Conservation (phyloP, 2,888 invertebrate genomes). For the Cosmia trapezina region DNA sequence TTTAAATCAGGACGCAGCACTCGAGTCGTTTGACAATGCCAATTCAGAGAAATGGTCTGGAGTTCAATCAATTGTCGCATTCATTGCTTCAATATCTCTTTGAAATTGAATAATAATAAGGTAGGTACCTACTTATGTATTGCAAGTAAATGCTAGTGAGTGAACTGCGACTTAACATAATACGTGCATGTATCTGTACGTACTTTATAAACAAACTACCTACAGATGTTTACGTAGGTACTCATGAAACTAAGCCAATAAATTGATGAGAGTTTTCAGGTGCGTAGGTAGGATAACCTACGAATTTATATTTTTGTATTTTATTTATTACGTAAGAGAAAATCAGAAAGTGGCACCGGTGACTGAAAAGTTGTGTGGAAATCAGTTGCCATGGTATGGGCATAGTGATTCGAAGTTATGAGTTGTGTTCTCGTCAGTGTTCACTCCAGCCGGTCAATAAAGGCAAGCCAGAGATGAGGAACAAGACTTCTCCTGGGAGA, state of each 20-base stretch:
- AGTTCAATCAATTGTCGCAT: constrained; percentile 50
- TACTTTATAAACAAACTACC: not conserved
- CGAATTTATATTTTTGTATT: not conserved
- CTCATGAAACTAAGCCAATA: not conserved
- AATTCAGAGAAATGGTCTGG: constrained; percentile 56
- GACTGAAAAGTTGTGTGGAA: not conserved
- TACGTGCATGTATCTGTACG: not conserved
- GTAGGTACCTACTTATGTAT: constrained; percentile 3
- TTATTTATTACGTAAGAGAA: not conserved
- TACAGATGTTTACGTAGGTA: not conserved
- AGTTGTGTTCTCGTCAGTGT: too few relatives aligned
- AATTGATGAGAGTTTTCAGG: not conserved
- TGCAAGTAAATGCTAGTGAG: constrained; percentile 6
- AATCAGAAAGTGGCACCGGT: not conserved
- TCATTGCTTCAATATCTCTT: constrained; percentile 48
- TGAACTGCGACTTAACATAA: not conserved
- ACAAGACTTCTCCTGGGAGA: too few relatives aligned
- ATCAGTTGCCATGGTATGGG: not conserved
- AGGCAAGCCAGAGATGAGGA: too few relatives aligned
- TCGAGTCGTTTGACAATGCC: constrained; percentile 49
- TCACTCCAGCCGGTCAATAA: too few relatives aligned
- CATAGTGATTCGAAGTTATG: too few relatives aligned
- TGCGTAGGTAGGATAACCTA: not conserved
- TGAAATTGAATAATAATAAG: constrained; percentile 9
- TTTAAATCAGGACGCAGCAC: constrained; percentile 46